phyloP scores from a whole-genome alignment of 2,113 vertebrate species.

The Sitta europaea region DNA sequence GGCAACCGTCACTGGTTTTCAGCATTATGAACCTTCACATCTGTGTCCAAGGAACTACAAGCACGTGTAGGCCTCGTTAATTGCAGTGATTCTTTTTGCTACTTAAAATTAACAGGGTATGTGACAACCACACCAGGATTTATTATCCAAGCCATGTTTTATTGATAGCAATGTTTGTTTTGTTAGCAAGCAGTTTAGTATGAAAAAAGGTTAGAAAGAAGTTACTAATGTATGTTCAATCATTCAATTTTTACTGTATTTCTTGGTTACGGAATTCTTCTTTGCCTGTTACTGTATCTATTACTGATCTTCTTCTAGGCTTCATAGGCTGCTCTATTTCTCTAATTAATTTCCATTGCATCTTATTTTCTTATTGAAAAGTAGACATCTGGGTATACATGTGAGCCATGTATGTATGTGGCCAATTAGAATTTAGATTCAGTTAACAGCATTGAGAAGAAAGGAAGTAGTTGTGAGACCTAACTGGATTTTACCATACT shows the following conservation, averaged over 20 bases:
- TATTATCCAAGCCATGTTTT: not conserved
- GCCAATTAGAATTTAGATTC: not conserved
- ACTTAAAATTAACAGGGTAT: not conserved
- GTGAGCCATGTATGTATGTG: fast-evolving
- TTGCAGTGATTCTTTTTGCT: not conserved
- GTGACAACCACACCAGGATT: not conserved
- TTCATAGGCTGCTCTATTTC: not conserved
- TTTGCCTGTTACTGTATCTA: not conserved
- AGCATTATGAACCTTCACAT: not conserved
- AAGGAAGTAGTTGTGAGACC: not conserved
- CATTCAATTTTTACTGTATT: not conserved
- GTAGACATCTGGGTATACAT: fast-evolving
- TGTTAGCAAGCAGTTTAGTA: not conserved
- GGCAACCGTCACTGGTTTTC: not conserved
- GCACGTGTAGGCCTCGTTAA: not conserved
- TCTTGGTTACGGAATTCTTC: not conserved
- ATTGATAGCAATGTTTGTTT: not conserved
- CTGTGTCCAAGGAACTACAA: not conserved
- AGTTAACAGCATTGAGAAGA: not conserved
- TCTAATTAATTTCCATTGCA: not conserved
- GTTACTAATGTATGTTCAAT: not conserved
- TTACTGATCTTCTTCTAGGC: not conserved
- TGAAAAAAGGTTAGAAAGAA: not conserved
- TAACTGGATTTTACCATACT: not conserved
- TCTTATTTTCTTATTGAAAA: not conserved